Percentiles rank a stretch among this genome's conserved stretches.
phyloP scores from a whole-genome alignment of 2,113 vertebrate species.

The Henicopernis longicauda region DNA sequence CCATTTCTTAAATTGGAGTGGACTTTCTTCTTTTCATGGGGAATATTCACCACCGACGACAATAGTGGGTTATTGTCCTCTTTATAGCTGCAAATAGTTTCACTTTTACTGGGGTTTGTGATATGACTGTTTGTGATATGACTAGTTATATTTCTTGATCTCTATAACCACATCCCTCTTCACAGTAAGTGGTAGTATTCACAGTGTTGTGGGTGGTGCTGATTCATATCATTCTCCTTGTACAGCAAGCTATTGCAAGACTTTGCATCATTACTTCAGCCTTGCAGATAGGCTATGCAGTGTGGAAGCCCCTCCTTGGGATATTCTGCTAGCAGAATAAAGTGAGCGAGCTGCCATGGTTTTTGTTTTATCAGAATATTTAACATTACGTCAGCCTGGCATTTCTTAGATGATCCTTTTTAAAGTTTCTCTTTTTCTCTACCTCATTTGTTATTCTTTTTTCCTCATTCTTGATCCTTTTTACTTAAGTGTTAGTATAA shows the following conservation, averaged over 20 bases:
- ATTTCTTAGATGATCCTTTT: background rate
- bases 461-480: background rate
- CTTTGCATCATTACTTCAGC: background rate
- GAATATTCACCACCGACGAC: background rate
- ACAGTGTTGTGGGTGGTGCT: background rate
- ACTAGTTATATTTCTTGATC: background rate
- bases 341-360: background rate
- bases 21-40: background rate
- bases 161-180: slow-evolving; percentile 37
- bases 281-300: background rate
- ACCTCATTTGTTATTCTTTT: background rate
- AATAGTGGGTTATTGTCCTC: background rate
- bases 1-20: background rate
- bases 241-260: background rate
- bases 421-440: background rate
- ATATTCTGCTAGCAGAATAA: background rate
- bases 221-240: background rate
- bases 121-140: background rate
- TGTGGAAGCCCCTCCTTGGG: background rate
- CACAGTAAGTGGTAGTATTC: background rate
- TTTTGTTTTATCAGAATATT: background rate
- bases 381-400: background rate
- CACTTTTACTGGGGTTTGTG: background rate
- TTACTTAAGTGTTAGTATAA: background rate
- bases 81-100: background rate